A percentile compares a stretch with the other conserved stretches of the same genome.
These are phyloP conservation scores for Anolis apletophallus DNA, from an alignment of 2,797 vertebrate species.

Conservation along the genomic window DNA sequence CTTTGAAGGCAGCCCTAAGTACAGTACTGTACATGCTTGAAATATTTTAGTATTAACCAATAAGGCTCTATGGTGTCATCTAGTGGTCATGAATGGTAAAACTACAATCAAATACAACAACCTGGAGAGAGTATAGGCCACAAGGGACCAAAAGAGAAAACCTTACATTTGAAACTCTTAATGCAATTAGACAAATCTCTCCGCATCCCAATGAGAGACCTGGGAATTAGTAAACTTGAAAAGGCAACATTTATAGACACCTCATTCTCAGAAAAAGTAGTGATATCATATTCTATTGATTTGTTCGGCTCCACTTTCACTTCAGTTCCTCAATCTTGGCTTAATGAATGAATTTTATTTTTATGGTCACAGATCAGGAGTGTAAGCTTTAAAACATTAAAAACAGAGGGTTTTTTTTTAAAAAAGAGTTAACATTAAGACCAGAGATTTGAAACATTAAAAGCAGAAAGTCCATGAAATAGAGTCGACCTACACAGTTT, in stretches of 20 bases:
- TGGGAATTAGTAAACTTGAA: background rate
- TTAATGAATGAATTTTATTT: no score
- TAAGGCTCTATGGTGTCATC: background rate
- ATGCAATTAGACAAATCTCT: background rate
- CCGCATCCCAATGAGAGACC: background rate
- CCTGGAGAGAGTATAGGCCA: background rate
- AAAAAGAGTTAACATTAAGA: no score
- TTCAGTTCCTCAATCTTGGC: background rate
- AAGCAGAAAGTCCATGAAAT: no score
- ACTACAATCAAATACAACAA: constrained; percentile 1
- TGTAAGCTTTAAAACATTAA: no score
- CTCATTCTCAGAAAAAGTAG: background rate
- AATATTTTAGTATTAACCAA: background rate
- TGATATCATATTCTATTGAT: background rate
- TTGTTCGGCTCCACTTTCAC: background rate
- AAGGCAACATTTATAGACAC: background rate
- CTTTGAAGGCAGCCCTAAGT: background rate
- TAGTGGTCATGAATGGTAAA: constrained; percentile 8
- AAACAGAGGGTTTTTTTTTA: no score
- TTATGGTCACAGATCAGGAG: no score
- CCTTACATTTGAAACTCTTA: background rate
- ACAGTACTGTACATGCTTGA: background rate
- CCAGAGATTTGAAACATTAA: no score
- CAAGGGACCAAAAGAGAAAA: background rate
- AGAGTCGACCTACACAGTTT: no score